Evolutionary conservation across 1,140 invertebrate species (phyloP).

Genomic region (Glomeris maerens): DNA sequence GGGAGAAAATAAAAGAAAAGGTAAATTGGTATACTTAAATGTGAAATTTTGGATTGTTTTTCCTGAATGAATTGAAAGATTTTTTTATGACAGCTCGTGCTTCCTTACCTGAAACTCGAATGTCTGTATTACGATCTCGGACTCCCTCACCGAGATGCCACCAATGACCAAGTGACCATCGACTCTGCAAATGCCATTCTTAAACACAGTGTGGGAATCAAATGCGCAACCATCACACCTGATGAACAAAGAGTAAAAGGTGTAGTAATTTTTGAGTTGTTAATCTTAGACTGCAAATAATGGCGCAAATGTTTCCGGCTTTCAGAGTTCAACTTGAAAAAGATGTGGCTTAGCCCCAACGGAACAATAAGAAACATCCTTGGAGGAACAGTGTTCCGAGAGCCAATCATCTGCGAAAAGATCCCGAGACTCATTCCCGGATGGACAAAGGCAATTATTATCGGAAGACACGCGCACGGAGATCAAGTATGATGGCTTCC

Average conservation of each 20-base stretch:
- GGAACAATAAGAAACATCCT: slow-evolving; percentile 83
- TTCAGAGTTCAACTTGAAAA: slow-evolving; percentile 79
- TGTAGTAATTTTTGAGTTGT: slow-evolving; percentile 28
- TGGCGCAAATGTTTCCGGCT: background rate
- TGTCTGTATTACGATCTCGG: slow-evolving; percentile 71
- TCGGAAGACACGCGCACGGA: slow-evolving; percentile 77
- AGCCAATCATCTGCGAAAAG: slow-evolving; percentile 75
- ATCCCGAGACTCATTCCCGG: slow-evolving; percentile 75
- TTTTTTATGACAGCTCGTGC: slow-evolving; percentile 44
- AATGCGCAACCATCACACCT: slow-evolving; percentile 80
- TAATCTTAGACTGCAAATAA: background rate
- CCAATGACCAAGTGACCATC: slow-evolving; percentile 73
- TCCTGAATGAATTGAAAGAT: background rate
- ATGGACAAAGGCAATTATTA: slow-evolving; percentile 64
- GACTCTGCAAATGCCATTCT: slow-evolving; percentile 72
- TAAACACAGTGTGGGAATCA: slow-evolving; percentile 82
- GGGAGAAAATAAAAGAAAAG: slow-evolving; percentile 76
- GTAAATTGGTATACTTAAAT: slow-evolving; percentile 2
- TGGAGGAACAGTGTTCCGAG: slow-evolving; percentile 77
- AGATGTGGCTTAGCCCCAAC: slow-evolving; percentile 85
- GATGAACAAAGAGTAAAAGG: slow-evolving; percentile 78
- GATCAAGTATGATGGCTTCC: slow-evolving; percentile 47
- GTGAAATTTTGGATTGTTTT: background rate
- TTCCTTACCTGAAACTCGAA: slow-evolving; percentile 76
- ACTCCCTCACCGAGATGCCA: slow-evolving; percentile 65